Evolutionary conservation across 2,888 invertebrate species (phyloP).

Genomic region (Eledona agricola): DNA sequence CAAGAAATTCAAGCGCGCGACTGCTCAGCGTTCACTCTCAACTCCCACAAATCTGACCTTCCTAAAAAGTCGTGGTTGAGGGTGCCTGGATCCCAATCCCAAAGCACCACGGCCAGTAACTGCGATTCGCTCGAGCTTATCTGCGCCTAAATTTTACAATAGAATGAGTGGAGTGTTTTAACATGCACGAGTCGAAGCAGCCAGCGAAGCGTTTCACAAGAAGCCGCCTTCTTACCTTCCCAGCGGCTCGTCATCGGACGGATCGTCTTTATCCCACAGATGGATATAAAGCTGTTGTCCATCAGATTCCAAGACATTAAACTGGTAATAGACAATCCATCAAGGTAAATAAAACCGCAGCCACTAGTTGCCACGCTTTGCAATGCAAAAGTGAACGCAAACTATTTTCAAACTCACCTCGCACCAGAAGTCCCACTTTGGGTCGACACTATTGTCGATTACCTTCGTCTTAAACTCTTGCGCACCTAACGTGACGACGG

Average conservation of each 20-base stretch:
- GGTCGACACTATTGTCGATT: conserved; percentile 93
- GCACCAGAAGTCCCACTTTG: conserved; percentile 97
- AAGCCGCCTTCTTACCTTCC: conserved; percentile 76
- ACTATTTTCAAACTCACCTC: conserved; percentile 74
- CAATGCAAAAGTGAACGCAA: conserved; percentile 18
- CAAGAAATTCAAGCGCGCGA: conserved; percentile 30
- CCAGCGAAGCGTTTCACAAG: not conserved
- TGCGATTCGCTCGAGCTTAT: conserved; percentile 80
- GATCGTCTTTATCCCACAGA: conserved; percentile 88
- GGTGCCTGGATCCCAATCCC: conserved; percentile 86
- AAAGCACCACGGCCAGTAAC: conserved; percentile 77
- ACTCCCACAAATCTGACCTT: conserved; percentile 66
- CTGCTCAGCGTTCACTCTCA: conserved; percentile 27
- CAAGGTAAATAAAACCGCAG: conserved; percentile 26
- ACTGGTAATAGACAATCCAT: conserved; percentile 49
- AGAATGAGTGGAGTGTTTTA: conserved; percentile 31
- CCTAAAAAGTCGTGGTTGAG: conserved; percentile 85
- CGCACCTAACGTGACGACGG: conserved; percentile 89
- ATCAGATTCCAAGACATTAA: conserved; percentile 69
- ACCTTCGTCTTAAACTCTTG: conserved; percentile 94
- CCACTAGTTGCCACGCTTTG: conserved; percentile 17
- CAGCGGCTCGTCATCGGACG: conserved; percentile 84
- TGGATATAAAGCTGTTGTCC: conserved; percentile 80
- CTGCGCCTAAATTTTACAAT: conserved; percentile 68
- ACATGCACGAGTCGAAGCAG: conserved; percentile 36